Evolutionary conservation across 2,113 vertebrate genomes (phyloP), one percentile per base, ranked within the genome.

Genomic region (Oceanites oceanicus): DNA sequence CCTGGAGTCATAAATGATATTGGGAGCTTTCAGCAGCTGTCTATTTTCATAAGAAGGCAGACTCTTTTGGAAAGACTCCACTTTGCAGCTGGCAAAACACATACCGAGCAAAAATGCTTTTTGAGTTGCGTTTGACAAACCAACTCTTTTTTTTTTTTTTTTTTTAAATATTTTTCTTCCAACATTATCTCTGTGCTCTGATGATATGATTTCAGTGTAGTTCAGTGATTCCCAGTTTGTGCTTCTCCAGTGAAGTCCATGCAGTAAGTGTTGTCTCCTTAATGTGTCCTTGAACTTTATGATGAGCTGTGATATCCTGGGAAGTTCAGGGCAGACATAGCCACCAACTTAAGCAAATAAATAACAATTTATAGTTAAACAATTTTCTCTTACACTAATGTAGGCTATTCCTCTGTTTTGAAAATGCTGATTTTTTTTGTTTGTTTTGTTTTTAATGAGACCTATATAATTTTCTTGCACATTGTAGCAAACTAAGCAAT

Each of bases 21-120:
- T 53, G 22, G 44, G 53, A 91, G 16, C 70, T 96, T 94, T 96
- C 66, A 90, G 73, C 77, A 90, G 44, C 73, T 92, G 52, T 78
- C 47, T 84, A 8, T 94, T 91, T 89, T 91, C 47, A 10, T 59
- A 67, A 75, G 72, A 73, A 86, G 42, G 47, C 53, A 75, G 17
- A 23, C 13, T 50, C n/a, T 67, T 75, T 72, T 85, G 90, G 61
- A 95, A 94, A 65, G 62, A 9, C 9, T 75, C 10, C 9, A 58
- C 42, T 90, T 81, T 44, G 40, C 77, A 97, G 73, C 77, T 90
- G 87, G 61, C 44, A 94, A 87, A 82, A 72, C 34, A 61, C 5
- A 5, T 47, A 78, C n/a, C 3, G 22, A 68, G 52, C 15, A 81
- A 87, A 95, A 92, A 72, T 52, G 45, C 2, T 1, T 13, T 79